phyloP scores from a whole-genome alignment of 2,888 invertebrate species.

The Meteorus cinctellus region DNA sequence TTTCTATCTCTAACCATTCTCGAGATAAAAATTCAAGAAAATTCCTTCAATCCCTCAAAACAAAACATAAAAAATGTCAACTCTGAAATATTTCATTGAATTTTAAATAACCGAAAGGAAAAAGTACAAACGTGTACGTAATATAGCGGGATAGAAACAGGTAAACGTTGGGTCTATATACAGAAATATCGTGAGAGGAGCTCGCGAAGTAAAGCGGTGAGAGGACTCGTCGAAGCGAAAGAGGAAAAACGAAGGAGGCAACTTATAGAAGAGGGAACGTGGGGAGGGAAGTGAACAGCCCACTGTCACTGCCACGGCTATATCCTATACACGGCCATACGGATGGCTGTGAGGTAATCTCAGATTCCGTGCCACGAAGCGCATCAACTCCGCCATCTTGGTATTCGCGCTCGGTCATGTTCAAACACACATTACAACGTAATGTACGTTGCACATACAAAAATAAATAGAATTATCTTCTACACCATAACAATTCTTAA shows the following conservation, averaged over 20 bases:
- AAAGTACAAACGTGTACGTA: constrained; percentile 22
- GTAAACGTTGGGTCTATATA: not conserved
- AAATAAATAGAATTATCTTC: not conserved
- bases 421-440: not conserved
- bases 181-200: constrained; percentile 20
- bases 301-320: constrained; percentile 72
- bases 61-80: too few relatives aligned
- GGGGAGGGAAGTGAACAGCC: constrained; percentile 46
- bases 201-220: constrained; percentile 35
- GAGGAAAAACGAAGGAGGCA: constrained; percentile 44
- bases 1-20: too few relatives aligned
- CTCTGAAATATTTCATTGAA: not conserved
- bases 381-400: constrained; percentile 62
- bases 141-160: constrained; percentile 26
- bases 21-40: too few relatives aligned
- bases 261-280: constrained; percentile 17
- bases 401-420: constrained; percentile 40
- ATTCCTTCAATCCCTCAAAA: too few relatives aligned
- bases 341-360: constrained; percentile 68
- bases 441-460: not conserved
- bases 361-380: constrained; percentile 65
- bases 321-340: constrained; percentile 32
- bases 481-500: not conserved
- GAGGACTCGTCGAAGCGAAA: constrained; percentile 45
- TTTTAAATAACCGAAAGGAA: not conserved